A percentile compares a stretch with the other conserved stretches of the same genome.
phyloP scores from a whole-genome alignment of 2,888 invertebrate species.

The Teinopalpus imperialis region DNA sequence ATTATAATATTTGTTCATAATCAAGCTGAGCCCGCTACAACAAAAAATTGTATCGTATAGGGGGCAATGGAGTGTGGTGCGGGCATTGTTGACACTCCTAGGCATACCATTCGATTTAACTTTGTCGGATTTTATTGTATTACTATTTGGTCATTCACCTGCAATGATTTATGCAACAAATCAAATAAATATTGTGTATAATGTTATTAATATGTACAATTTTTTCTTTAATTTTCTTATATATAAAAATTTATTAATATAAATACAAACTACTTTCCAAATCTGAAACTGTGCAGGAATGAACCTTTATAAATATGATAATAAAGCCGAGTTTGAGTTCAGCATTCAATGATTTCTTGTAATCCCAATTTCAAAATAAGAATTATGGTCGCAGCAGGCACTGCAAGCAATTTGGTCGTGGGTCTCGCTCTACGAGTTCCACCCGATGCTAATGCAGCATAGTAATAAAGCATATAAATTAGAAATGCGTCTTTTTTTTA shows the following conservation, averaged over 20 bases:
- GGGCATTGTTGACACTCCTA: constrained; percentile 66
- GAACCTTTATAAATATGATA: too few species aligned
- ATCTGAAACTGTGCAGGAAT: too few species aligned
- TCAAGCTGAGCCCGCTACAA: constrained; percentile 40
- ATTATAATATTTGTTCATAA: constrained; percentile 40
- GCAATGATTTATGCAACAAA: too few species aligned
- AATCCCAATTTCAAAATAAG: constrained; percentile 12
- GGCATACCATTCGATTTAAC: constrained; percentile 42
- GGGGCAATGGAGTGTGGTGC: constrained; percentile 69
- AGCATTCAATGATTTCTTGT: too few species aligned
- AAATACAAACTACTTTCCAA: too few species aligned
- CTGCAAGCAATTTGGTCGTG: constrained; percentile 17
- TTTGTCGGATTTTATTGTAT: constrained; percentile 21
- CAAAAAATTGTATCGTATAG: constrained; percentile 55
- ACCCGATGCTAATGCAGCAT: constrained; percentile 5
- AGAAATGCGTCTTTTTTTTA: background rate
- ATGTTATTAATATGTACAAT: too few species aligned
- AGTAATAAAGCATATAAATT: constrained; percentile 14
- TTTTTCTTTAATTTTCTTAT: too few species aligned
- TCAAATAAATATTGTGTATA: too few species aligned
- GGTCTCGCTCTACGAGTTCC: constrained; percentile 10
- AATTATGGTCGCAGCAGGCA: constrained; percentile 14
- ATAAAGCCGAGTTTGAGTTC: too few species aligned
- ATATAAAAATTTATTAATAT: too few species aligned
- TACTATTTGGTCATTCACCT: too few species aligned